phyloP scores from a whole-genome alignment of 2,888 invertebrate species.

The Julus scandinavius region DNA sequence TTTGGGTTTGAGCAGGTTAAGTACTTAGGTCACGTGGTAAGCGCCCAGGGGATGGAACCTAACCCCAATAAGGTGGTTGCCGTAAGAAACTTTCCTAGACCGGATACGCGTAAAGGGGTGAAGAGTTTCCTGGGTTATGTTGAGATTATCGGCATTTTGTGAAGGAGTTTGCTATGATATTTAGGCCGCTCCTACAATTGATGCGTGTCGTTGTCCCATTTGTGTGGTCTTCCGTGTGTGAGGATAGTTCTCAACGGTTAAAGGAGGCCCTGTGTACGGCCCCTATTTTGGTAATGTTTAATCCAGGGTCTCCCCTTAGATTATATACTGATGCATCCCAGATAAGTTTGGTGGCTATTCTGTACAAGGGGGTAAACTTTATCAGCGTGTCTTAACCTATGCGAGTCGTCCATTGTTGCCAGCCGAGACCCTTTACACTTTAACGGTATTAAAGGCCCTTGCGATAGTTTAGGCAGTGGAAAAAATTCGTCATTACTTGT shows the following conservation, averaged over 20 bases:
- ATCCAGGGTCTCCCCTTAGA: background rate
- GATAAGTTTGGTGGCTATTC: background rate
- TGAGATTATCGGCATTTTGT: conserved; percentile 44
- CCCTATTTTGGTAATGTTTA: background rate
- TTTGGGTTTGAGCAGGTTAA: background rate
- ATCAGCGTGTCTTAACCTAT: conserved; percentile 17
- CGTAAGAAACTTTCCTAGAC: background rate
- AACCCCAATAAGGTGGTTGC: conserved; percentile 2
- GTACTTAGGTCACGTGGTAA: conserved; percentile 48
- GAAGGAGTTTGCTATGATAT: background rate
- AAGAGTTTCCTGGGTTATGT: conserved; percentile 42
- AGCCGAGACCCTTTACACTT: conserved; percentile 1
- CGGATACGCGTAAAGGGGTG: background rate
- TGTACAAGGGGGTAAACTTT: background rate
- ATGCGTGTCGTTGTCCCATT: too few species aligned
- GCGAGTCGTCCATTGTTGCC: background rate
- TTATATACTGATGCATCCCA: conserved; percentile 50
- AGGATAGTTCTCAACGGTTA: too few species aligned
- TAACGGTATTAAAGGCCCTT: conserved; percentile 20
- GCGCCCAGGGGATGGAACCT: background rate
- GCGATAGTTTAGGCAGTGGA: background rate
- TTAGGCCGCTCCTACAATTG: background rate
- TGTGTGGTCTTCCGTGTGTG: background rate
- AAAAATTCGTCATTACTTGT: too few species aligned
- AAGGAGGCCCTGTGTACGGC: background rate